Conservation (phyloP, 64 coral and sea anemone genomes). For the Stichodactyla mertensii region DNA sequence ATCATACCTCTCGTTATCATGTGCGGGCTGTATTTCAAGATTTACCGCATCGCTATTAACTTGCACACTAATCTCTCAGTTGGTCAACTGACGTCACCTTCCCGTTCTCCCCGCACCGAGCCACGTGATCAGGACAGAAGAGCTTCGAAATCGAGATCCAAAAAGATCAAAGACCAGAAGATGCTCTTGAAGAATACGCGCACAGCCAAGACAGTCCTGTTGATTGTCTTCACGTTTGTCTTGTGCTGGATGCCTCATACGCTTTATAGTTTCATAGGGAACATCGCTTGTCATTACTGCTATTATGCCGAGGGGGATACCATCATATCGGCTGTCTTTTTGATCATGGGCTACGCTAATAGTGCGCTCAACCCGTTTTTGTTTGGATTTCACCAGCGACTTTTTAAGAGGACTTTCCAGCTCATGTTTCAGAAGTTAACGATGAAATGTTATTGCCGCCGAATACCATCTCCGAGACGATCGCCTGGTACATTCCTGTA, state of each 20-base stretch:
- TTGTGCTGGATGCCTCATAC: conserved; percentile 61
- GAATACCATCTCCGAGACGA: no score
- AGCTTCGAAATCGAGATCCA: not conserved
- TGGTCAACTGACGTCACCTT: no score
- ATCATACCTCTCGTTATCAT: conserved; percentile 6
- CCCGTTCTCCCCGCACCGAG: no score
- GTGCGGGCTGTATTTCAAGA: conserved; percentile 16
- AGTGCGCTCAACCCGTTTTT: conserved; percentile 74
- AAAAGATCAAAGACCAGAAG: not conserved
- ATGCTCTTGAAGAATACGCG: conserved; percentile 13
- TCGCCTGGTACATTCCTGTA: not conserved
- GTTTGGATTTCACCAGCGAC: not conserved
- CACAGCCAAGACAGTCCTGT: conserved; percentile 49
- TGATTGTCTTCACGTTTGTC: conserved; percentile 57
- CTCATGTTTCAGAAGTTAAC: not conserved
- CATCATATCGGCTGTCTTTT: not conserved
- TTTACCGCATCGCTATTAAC: conserved; percentile 12
- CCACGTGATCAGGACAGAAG: no score
- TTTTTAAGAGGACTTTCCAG: not conserved
- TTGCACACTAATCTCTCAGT: no score
- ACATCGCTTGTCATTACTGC: not conserved
- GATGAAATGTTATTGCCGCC: not conserved
- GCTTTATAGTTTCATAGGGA: conserved; percentile 17
- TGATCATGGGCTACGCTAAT: conserved; percentile 65
- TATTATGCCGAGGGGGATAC: not conserved